Percentiles rank a stretch among this genome's conserved stretches.
Evolutionary conservation across 2,113 vertebrate species (phyloP).

Genomic region (Rhynchomys soricoides): DNA sequence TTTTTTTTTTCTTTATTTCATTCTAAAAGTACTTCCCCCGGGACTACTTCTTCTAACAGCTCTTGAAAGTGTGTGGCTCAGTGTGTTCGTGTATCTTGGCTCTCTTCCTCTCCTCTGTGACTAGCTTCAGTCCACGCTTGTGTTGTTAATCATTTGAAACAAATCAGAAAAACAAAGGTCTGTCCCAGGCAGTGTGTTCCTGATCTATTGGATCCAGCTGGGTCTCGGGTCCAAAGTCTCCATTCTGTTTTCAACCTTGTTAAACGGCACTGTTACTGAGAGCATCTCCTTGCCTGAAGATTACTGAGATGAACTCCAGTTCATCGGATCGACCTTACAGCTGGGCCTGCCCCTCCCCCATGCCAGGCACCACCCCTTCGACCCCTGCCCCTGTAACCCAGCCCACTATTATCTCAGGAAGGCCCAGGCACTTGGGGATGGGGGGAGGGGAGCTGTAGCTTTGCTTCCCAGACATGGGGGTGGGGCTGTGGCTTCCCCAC

Average conservation of each 20-base stretch:
- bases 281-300: not conserved
- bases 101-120: accelerated
- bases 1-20: not conserved
- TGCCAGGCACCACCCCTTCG: not conserved
- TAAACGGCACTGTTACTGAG: accelerated
- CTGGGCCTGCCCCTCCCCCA: accelerated
- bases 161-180: too few relatives aligned
- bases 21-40: not conserved
- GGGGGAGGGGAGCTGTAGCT: too few relatives aligned
- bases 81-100: not conserved
- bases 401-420: not conserved
- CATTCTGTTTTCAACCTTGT: not conserved
- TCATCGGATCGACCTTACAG: not conserved
- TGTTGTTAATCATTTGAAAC: not conserved
- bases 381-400: not conserved
- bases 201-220: not conserved
- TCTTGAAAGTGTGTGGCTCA: not conserved
- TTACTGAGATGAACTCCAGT: not conserved
- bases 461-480: not conserved
- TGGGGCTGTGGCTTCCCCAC: not conserved
- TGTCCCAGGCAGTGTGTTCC: not conserved
- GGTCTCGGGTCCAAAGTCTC: too few relatives aligned
- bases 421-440: not conserved
- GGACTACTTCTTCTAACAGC: not conserved
- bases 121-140: not conserved